phyloP scores from a whole-genome alignment of 1,140 invertebrate genomes.

The Brachionus sp. region DNA sequence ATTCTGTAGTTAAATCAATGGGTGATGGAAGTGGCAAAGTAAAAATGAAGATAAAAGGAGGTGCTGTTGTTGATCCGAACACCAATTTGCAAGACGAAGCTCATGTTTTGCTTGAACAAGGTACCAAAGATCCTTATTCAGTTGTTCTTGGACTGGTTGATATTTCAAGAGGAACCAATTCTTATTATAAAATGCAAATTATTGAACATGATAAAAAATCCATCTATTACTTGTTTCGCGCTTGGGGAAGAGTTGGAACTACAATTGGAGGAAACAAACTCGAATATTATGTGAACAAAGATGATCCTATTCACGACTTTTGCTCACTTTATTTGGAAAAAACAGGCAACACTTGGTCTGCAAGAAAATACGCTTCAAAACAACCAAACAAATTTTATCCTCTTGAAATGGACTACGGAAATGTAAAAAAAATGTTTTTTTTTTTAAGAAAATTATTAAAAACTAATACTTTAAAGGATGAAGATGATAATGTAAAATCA shows the following conservation, averaged over 20 bases:
- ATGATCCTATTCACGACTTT: slow-evolving; percentile 63
- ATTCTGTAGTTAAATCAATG: background rate
- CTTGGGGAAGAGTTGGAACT: slow-evolving; percentile 94
- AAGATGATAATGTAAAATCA: background rate
- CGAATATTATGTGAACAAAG: slow-evolving; percentile 63
- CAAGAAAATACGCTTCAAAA: slow-evolving; percentile 72
- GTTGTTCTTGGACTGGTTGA: slow-evolving; percentile 78
- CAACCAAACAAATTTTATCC: slow-evolving; percentile 77
- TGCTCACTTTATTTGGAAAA: slow-evolving; percentile 73
- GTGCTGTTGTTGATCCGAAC: slow-evolving; percentile 82
- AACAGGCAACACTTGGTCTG: slow-evolving; percentile 75
- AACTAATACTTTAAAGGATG: background rate
- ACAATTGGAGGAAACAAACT: slow-evolving; percentile 75
- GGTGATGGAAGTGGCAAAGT: slow-evolving; percentile 52
- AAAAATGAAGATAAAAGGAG: slow-evolving; percentile 71
- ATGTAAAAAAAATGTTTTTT: background rate
- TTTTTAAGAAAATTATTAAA: background rate
- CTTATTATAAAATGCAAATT: slow-evolving; percentile 89
- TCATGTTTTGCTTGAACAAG: slow-evolving; percentile 68
- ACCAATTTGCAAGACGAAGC: slow-evolving; percentile 73
- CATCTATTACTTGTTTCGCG: slow-evolving; percentile 77
- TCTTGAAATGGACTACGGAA: slow-evolving; percentile 81
- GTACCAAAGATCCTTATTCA: slow-evolving; percentile 65
- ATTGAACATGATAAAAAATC: slow-evolving; percentile 68
- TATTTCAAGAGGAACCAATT: slow-evolving; percentile 80